A percentile compares a stretch with the other conserved stretches of the same genome.
phyloP scores from a whole-genome alignment of 2,113 vertebrate genomes.

The Tretioscincus oriximinensis region DNA sequence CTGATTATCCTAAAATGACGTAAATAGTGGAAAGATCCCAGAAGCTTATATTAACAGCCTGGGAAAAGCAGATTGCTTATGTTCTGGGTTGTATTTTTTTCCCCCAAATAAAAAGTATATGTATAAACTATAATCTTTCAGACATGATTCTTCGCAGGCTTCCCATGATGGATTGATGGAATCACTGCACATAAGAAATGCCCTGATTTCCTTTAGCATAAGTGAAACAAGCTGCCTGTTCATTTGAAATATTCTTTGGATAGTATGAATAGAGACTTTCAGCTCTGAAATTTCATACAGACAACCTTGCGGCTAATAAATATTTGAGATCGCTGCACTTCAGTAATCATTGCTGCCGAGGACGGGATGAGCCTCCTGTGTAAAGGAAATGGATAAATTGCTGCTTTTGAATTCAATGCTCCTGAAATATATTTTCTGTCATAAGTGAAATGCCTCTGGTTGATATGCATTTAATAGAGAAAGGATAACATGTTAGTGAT shows the following conservation, averaged over 20 bases:
- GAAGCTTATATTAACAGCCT: not conserved
- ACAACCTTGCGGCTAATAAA: constrained; percentile 28
- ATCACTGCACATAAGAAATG: not conserved
- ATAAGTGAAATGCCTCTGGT: constrained; percentile 54
- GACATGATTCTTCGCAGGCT: not conserved
- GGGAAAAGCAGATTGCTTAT: not conserved
- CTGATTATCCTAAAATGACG: not conserved
- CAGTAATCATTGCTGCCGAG: constrained; percentile 27
- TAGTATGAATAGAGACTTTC: rapidly evolving
- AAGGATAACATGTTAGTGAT: constrained; percentile 58
- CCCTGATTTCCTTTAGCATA: no score
- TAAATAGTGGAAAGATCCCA: not conserved
- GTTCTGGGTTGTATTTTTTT: not conserved
- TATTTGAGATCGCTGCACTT: constrained; percentile 43
- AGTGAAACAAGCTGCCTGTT: not conserved
- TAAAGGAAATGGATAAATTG: not conserved
- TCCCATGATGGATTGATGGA: not conserved
- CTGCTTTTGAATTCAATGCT: constrained; percentile 19
- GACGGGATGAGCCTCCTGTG: rapidly evolving
- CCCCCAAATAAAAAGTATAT: no score
- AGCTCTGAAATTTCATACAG: constrained; percentile 8
- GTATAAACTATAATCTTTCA: not conserved
- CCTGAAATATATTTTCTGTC: constrained; percentile 50
- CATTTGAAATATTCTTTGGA: not conserved
- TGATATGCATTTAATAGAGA: constrained; percentile 63